Conservation (phyloP, 2,888 invertebrate species). For the Andrena dorsata region DNA sequence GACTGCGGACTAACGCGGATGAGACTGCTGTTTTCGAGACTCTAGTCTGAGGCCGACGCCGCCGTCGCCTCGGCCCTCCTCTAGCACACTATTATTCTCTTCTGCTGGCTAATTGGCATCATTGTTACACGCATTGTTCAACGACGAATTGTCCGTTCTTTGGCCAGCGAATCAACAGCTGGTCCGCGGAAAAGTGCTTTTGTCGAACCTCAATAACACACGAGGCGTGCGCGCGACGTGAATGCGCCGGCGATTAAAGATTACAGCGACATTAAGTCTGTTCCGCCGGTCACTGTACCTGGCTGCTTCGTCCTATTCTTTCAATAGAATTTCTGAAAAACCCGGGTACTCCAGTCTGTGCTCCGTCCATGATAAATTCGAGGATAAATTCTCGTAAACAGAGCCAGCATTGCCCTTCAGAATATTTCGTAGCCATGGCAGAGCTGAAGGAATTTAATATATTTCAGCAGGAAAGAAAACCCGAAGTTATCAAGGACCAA, state of each 20-base stretch:
- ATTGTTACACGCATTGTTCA: constrained; percentile 69
- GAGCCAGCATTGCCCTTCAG: too few species aligned
- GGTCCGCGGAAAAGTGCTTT: constrained; percentile 43
- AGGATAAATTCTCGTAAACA: too few species aligned
- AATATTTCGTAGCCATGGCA: too few species aligned
- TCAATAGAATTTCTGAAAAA: background rate
- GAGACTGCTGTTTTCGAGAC: constrained; percentile 77
- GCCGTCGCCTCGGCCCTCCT: constrained; percentile 53
- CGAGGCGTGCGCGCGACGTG: constrained; percentile 9
- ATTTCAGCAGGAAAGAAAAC: too few species aligned
- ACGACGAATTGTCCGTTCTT: constrained; percentile 60
- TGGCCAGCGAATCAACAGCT: constrained; percentile 62
- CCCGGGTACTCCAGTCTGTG: background rate
- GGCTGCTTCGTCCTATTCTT: background rate
- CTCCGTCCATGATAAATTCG: background rate
- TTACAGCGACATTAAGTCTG: constrained; percentile 36
- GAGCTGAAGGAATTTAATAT: too few species aligned
- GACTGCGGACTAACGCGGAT: constrained; percentile 77
- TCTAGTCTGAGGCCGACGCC: constrained; percentile 59
- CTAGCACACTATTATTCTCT: constrained; percentile 65
- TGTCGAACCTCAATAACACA: constrained; percentile 52
- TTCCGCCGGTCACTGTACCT: constrained; percentile 9
- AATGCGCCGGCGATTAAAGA: constrained; percentile 51
- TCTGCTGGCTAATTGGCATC: constrained; percentile 71
- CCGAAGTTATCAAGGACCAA: too few species aligned